Evolutionary conservation across 2,888 invertebrate genomes (phyloP).

Genomic region (Smittia aterrima): DNA sequence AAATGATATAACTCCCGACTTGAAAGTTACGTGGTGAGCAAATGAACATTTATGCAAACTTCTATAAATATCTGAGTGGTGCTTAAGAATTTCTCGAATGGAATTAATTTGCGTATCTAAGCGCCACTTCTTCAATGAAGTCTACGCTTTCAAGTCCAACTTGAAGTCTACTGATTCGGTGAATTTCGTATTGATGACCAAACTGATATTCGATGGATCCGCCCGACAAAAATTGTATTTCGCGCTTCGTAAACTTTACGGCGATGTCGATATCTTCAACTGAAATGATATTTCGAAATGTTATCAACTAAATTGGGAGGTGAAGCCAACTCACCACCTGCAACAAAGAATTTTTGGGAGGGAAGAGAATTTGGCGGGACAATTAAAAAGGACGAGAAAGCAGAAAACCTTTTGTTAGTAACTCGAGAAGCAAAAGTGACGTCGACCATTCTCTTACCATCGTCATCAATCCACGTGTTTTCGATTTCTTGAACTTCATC

Average conservation of each 20-base stretch:
- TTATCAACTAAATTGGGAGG: neutral
- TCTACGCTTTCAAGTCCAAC: constrained; percentile 28
- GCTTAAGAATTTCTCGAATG: neutral
- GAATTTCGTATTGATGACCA: constrained; percentile 26
- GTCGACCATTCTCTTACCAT: constrained; percentile 22
- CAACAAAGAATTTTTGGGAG: neutral
- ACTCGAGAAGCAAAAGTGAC: neutral
- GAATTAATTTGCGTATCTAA: constrained; percentile 7
- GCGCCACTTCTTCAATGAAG: constrained; percentile 33
- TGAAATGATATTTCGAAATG: constrained; percentile 15
- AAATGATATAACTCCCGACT: neutral
- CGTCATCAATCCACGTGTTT: constrained; percentile 33
- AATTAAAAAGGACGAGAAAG: neutral
- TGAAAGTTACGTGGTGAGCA: neutral
- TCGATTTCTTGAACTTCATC: constrained; percentile 29
- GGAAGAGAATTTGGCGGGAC: neutral
- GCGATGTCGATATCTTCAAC: constrained; percentile 30
- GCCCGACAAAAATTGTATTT: constrained; percentile 27
- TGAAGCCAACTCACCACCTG: constrained; percentile 30
- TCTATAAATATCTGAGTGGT: neutral
- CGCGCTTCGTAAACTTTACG: constrained; percentile 17
- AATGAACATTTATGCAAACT: no score
- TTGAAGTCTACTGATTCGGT: constrained; percentile 21
- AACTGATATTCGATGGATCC: constrained; percentile 25
- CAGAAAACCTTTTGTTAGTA: neutral